Percentiles rank a stretch among this genome's conserved stretches.
Evolutionary conservation across 2,888 invertebrate genomes (phyloP).

Genomic region (Apodemia zela): DNA sequence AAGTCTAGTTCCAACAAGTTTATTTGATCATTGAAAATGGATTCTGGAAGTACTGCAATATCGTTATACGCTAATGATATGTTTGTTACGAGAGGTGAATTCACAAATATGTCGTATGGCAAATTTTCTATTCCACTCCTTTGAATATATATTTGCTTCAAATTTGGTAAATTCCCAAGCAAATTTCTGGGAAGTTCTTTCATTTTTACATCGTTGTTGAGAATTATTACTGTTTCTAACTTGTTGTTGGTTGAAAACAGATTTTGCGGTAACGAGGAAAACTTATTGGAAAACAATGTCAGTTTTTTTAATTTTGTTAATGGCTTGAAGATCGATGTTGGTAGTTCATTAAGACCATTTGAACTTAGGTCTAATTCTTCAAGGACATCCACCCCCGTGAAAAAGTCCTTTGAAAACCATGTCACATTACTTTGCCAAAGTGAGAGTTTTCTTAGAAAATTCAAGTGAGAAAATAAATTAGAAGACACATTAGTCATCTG

Average conservation of each 20-base stretch:
- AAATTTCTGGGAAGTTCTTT: slow-evolving; percentile 79
- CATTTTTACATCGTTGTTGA: slow-evolving; percentile 80
- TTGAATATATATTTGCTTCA: slow-evolving; percentile 79
- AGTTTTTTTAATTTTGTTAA: slow-evolving; percentile 82
- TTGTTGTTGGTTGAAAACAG: slow-evolving; percentile 79
- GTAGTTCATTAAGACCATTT: slow-evolving; percentile 83
- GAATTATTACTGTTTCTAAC: slow-evolving; percentile 75
- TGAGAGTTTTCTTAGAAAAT: slow-evolving; percentile 81
- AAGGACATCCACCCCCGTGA: slow-evolving; percentile 82
- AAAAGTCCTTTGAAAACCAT: slow-evolving; percentile 81
- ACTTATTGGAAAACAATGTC: slow-evolving; percentile 84
- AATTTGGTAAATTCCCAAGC: slow-evolving; percentile 80
- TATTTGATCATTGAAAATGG: slow-evolving; percentile 82
- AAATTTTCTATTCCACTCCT: slow-evolving; percentile 78
- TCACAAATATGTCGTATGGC: slow-evolving; percentile 82
- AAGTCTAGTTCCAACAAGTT: slow-evolving; percentile 83
- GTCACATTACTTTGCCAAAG: slow-evolving; percentile 85
- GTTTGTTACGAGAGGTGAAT: slow-evolving; percentile 77
- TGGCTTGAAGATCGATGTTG: slow-evolving; percentile 81
- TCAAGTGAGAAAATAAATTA: slow-evolving; percentile 82
- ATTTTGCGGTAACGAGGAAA: slow-evolving; percentile 81
- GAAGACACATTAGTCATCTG: slow-evolving; percentile 81
- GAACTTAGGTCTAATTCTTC: slow-evolving; percentile 84
- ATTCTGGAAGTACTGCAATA: slow-evolving; percentile 76
- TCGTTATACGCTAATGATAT: slow-evolving; percentile 83